Evolutionary conservation across 2,113 vertebrate genomes (phyloP).

Genomic region (Lepus timidus): DNA sequence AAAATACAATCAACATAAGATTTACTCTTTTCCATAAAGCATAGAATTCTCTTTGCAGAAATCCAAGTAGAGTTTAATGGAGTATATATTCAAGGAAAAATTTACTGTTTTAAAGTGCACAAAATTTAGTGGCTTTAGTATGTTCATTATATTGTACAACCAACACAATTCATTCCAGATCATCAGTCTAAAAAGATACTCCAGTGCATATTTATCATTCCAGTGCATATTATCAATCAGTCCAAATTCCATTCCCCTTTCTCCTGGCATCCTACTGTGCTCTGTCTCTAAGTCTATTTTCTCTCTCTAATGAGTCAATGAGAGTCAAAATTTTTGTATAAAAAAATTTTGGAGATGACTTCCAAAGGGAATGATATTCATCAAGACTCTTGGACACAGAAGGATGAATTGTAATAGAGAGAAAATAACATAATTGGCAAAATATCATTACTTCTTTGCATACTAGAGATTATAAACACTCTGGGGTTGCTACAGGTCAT

Average conservation of each 20-base stretch:
- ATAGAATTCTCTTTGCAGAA: too few species aligned
- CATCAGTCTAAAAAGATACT: not conserved
- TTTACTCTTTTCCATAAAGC: too few species aligned
- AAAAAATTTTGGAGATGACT: conserved; percentile 28
- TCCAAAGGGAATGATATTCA: not conserved
- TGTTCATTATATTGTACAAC: not conserved
- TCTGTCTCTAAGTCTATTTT: not conserved
- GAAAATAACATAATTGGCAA: not conserved
- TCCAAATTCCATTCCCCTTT: not conserved
- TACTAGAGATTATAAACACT: not conserved
- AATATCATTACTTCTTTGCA: not conserved
- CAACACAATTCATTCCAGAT: not conserved
- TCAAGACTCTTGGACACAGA: not conserved
- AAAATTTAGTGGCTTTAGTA: not conserved
- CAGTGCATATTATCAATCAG: not conserved
- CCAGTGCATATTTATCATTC: too few species aligned
- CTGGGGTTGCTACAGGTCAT: too few species aligned
- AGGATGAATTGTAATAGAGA: not conserved
- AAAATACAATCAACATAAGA: not conserved
- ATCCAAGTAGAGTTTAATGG: too few species aligned
- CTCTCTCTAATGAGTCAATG: conserved; percentile 13
- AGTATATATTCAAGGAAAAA: not conserved
- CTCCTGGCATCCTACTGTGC: not conserved
- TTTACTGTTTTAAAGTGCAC: not conserved
- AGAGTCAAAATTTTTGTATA: not conserved